Percentiles rank a stretch among this genome's conserved stretches.
These are phyloP conservation scores for Kryphioiulus occultus DNA, from an alignment of 2,888 invertebrate genomes.

Conservation along the genomic window DNA sequence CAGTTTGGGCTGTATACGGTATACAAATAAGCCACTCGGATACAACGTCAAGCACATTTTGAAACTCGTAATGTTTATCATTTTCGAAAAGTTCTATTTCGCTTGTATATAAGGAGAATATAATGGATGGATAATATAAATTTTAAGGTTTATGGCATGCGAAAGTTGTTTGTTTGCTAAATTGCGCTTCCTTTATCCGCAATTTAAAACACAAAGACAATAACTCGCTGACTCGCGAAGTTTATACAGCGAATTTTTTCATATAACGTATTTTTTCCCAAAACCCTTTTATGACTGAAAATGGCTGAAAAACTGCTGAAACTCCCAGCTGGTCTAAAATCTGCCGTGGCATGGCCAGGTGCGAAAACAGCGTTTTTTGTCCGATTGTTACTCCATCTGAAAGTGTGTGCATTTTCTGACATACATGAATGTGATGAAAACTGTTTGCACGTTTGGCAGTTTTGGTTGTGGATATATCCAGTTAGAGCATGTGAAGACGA, in stretches of 20 bases:
- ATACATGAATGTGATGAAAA: background rate
- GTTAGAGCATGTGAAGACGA: background rate
- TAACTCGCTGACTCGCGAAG: background rate
- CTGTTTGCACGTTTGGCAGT: conserved; percentile 20
- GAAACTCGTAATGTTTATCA: background rate
- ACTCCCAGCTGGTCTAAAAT: background rate
- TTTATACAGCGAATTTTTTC: background rate
- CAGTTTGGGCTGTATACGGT: background rate
- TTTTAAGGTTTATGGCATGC: background rate
- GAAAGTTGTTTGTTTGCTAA: background rate
- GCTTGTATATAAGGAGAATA: background rate
- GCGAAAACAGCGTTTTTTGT: conserved; percentile 3
- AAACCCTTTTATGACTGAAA: conserved; percentile 36
- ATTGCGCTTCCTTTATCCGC: background rate
- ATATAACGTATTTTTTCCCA: background rate
- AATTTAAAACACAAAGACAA: conserved; percentile 13
- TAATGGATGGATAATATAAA: background rate
- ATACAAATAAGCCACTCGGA: background rate
- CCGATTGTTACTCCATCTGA: background rate
- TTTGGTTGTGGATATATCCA: background rate
- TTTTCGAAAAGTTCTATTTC: background rate
- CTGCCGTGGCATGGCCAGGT: background rate
- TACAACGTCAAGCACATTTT: background rate
- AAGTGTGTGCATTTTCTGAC: conserved; percentile 7
- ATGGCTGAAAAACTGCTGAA: background rate